Base-by-base conservation (phyloP, 23 tunicate species). In the Pegea sp. region DNA sequence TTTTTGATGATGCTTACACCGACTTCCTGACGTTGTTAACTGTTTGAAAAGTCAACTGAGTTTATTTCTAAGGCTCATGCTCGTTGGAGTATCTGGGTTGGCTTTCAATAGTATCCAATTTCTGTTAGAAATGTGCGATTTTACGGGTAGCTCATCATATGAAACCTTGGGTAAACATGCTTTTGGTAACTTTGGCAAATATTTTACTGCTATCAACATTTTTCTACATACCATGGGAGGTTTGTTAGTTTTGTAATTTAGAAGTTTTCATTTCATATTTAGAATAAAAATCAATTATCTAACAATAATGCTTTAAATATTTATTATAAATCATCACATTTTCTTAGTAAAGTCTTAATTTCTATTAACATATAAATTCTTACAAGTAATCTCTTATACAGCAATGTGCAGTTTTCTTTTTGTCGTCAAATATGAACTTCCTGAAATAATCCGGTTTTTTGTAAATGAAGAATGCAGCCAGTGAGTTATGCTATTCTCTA, bases 321-420 rank as follows among this genome's bases (percentile, higher is more conserved):
- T n/a, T n/a, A n/a, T n/a, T n/a, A n/a, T n/a, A n/a, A n/a, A n/a
- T n/a, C n/a, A n/a, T n/a, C n/a, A n/a, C n/a, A n/a, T n/a, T n/a
- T n/a, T n/a, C n/a, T n/a, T n/a, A n/a, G n/a, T n/a, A n/a, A n/a
- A n/a, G n/a, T n/a, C n/a, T n/a, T n/a, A n/a, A n/a, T n/a, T n/a
- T n/a, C n/a, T n/a, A n/a, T n/a, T n/a, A n/a, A n/a, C n/a, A n/a
- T n/a, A n/a, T n/a, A n/a, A n/a, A n/a, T n/a, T n/a, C n/a, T n/a
- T n/a, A n/a, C n/a, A n/a, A n/a, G n/a, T n/a, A 31, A 4, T 32
- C 61, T 43, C 26, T 31, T 61, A 43, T 69, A 2, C 68, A 81
- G 93, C 90, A 0, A 88, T 88, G 89, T 75, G 88, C 64, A 88
- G 90, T 49, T 88, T 88, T 54, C 66, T 88, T 16, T 88, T 88